phyloP scores from a whole-genome alignment of 2,888 invertebrate genomes.

The Heliconius cydno region DNA sequence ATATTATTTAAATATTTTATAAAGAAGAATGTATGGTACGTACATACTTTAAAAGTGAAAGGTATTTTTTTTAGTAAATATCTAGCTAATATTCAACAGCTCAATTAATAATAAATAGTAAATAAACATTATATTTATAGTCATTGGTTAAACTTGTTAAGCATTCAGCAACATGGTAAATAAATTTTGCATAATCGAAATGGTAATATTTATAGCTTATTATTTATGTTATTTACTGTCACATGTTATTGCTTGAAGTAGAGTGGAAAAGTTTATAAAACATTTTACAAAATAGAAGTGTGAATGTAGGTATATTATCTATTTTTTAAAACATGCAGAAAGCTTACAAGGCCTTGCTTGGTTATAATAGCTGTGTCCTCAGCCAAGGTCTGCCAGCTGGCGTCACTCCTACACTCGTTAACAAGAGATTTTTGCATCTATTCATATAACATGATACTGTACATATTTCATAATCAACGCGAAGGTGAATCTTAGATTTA shows the following conservation, averaged over 20 bases:
- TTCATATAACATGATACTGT: constrained; percentile 36
- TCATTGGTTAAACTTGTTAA: constrained; percentile 1
- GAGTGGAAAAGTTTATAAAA: not conserved
- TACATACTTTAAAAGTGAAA: not conserved
- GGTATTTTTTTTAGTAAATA: constrained; percentile 4
- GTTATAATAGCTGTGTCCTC: constrained; percentile 78
- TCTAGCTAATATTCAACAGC: not conserved
- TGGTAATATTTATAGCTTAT: constrained; percentile 1
- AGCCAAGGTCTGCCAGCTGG: constrained; percentile 75
- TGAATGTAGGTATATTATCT: not conserved
- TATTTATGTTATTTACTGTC: not conserved
- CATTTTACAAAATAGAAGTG: not conserved
- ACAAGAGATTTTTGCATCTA: constrained; percentile 67
- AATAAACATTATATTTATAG: not conserved
- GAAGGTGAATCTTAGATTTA: constrained; percentile 25
- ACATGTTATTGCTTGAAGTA: not conserved
- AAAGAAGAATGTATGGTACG: not conserved
- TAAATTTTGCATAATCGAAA: constrained; percentile 20
- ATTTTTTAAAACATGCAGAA: constrained; percentile 64
- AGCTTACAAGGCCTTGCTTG: constrained; percentile 72
- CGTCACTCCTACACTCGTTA: constrained; percentile 74
- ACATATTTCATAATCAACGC: not conserved
- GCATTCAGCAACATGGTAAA: constrained; percentile 7
- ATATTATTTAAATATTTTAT: not conserved
- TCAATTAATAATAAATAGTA: not conserved